Evolutionary conservation across 1,140 invertebrate genomes (phyloP).

Genomic region (Caerostris extrusa): DNA sequence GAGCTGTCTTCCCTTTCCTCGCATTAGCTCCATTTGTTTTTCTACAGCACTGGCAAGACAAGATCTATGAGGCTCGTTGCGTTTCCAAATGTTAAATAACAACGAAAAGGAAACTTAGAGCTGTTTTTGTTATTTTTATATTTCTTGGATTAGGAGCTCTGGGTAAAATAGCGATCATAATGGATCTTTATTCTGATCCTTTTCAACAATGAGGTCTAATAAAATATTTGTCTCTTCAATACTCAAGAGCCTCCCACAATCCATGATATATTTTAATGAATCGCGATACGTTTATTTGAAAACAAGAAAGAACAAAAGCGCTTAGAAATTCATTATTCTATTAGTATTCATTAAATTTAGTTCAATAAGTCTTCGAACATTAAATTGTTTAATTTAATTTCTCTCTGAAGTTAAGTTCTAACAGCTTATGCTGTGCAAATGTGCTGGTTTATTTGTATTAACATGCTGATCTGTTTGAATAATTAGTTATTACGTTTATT

Average conservation of each 20-base stretch:
- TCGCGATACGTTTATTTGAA: neutral
- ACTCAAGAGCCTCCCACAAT: neutral
- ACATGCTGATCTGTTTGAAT: too few relatives aligned
- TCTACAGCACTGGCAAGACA: neutral
- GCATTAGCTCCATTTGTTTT: neutral
- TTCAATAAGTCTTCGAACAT: neutral
- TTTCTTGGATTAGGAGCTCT: slow-evolving; percentile 27
- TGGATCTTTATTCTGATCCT: neutral
- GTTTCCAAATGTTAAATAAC: neutral
- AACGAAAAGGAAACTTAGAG: neutral
- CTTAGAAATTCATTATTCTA: neutral
- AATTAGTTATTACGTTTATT: too few relatives aligned
- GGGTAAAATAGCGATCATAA: neutral
- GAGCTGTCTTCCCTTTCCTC: neutral
- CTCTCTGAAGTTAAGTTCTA: neutral
- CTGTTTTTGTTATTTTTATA: slow-evolving; percentile 1
- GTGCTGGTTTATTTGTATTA: neutral
- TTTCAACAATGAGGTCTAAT: slow-evolving; percentile 9
- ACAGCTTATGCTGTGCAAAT: neutral
- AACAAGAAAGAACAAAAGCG: neutral
- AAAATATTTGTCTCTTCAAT: slow-evolving; percentile 22
- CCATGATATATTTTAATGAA: slow-evolving; percentile 6
- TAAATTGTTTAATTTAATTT: slow-evolving; percentile 28
- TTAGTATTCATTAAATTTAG: neutral
- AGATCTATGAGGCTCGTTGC: neutral